Percentiles rank a stretch among this genome's conserved stretches.
phyloP scores from a whole-genome alignment of 2,113 vertebrate species.

The Gymnocephalus cernua region DNA sequence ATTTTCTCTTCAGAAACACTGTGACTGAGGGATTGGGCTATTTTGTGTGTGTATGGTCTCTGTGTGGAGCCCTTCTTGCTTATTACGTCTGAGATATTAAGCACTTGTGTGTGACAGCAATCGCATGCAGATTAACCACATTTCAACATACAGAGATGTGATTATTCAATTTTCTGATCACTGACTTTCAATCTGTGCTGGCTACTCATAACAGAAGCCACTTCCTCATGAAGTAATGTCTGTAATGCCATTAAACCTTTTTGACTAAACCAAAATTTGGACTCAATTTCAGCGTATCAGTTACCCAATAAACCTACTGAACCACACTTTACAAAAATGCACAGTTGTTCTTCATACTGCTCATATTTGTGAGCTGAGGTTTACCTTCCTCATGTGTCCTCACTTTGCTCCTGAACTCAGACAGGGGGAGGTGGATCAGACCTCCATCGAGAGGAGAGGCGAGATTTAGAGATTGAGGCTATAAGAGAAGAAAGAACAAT shows the following conservation, averaged over 20 bases:
- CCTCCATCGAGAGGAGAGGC: constrained; percentile 23
- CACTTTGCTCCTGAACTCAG: constrained; percentile 62
- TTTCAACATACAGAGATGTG: constrained; percentile 12
- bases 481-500: background rate
- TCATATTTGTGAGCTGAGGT: constrained; percentile 68
- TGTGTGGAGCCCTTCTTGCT: background rate
- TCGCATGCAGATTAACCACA: constrained; percentile 32
- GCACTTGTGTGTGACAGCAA: constrained; percentile 26
- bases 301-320: constrained; percentile 73
- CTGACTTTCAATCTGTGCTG: constrained; percentile 55
- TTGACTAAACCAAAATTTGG: constrained; percentile 56
- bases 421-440: constrained; percentile 39
- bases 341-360: constrained; percentile 56
- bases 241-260: constrained; percentile 72
- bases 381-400: constrained; percentile 51
- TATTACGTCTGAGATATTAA: constrained; percentile 13
- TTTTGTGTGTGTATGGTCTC: background rate
- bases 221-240: constrained; percentile 75
- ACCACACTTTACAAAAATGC: constrained; percentile 65
- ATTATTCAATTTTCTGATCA: constrained; percentile 69
- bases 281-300: constrained; percentile 60
- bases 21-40: background rate
- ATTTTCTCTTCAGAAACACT: constrained; percentile 44
- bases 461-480: background rate
- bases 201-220: constrained; percentile 52